phyloP scores from a whole-genome alignment of 1,140 invertebrate genomes.

The Drosophila pachea region DNA sequence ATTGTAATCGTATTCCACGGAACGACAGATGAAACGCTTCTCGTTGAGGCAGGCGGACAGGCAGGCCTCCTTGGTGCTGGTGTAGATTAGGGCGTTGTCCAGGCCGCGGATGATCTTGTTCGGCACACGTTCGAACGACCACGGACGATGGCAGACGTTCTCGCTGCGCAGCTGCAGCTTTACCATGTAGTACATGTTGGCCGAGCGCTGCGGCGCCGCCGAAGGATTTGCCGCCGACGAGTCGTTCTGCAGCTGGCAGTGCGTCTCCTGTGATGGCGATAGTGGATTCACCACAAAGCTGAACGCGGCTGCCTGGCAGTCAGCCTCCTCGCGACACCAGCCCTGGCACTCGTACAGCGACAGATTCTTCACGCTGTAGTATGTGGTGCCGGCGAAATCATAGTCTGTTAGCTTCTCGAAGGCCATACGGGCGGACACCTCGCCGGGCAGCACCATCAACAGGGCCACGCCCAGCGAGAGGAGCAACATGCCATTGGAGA shows the following conservation, averaged over 20 bases:
- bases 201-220: slow-evolving; percentile 88
- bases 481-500: slow-evolving; percentile 26
- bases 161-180: slow-evolving; percentile 94
- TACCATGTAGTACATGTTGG: slow-evolving; percentile 97
- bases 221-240: slow-evolving; percentile 92
- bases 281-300: slow-evolving; percentile 95
- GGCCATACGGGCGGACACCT: slow-evolving; percentile 84
- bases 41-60: slow-evolving; percentile 94
- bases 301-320: slow-evolving; percentile 94
- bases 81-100: slow-evolving; percentile 95
- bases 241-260: slow-evolving; percentile 95
- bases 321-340: slow-evolving; percentile 94
- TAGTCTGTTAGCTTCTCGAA: slow-evolving; percentile 96
- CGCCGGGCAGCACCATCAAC: slow-evolving; percentile 48
- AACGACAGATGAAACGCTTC: slow-evolving; percentile 93
- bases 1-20: slow-evolving; percentile 95
- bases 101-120: slow-evolving; percentile 93
- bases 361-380: slow-evolving; percentile 94
- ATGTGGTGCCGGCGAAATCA: slow-evolving; percentile 93
- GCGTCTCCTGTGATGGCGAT: slow-evolving; percentile 93
- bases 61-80: slow-evolving; percentile 95
- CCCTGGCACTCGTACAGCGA: slow-evolving; percentile 96
- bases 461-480: slow-evolving; percentile 21
- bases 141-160: slow-evolving; percentile 93
- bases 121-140: slow-evolving; percentile 95